Conservation (phyloP, 2,113 vertebrate genomes). For the Boulengeromyrus knoepffleri region DNA sequence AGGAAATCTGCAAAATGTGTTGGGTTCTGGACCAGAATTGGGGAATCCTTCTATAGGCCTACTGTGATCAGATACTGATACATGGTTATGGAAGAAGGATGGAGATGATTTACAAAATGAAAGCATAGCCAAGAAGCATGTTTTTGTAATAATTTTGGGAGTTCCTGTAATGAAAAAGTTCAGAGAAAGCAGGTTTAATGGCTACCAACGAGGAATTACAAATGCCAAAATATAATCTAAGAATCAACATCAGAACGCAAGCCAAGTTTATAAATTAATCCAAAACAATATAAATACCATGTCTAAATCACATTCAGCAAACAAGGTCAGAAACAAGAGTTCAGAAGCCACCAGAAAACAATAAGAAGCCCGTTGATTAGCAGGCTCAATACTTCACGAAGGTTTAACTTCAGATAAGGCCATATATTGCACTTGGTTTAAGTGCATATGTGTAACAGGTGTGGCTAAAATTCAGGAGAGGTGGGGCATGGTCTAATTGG, state of each 20-base stretch:
- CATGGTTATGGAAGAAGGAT: neutral
- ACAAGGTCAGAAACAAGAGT: neutral
- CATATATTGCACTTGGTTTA: neutral
- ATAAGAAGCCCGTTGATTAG: neutral
- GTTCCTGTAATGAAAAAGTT: neutral
- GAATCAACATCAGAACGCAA: neutral
- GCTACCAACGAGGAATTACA: neutral
- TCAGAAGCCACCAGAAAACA: neutral
- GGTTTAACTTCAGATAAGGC: neutral
- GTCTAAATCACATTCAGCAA: neutral
- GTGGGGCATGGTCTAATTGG: neutral
- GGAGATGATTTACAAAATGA: neutral
- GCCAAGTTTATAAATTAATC: neutral
- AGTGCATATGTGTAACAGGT: neutral
- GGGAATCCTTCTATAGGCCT: neutral
- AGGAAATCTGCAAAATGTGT: neutral
- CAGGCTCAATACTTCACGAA: neutral
- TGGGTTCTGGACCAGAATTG: neutral
- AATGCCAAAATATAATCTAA: neutral
- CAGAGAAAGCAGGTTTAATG: neutral
- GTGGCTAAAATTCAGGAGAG: neutral
- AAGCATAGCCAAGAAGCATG: neutral
- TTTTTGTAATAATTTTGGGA: neutral
- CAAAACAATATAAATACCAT: neutral
- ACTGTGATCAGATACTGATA: neutral